Percentiles rank a stretch among this genome's conserved stretches.
Conservation (phyloP, 2,888 invertebrate species). For the Drosophila neutralis region DNA sequence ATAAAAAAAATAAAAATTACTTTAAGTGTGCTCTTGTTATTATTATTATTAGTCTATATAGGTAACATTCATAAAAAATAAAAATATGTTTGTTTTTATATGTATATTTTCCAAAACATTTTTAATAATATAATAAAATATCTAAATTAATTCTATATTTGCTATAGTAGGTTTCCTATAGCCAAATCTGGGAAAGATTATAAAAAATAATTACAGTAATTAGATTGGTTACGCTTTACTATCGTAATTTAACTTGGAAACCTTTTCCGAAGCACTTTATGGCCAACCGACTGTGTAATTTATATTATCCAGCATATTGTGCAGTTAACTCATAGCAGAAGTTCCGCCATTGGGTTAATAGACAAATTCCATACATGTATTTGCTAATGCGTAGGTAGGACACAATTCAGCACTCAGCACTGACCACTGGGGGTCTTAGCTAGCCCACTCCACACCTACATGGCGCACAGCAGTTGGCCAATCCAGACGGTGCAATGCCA, state of each 20-base stretch:
- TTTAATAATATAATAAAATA: neutral
- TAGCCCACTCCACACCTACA: constrained; percentile 72
- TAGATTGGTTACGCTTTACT: neutral
- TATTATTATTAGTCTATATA: neutral
- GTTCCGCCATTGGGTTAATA: constrained; percentile 40
- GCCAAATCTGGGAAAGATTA: neutral
- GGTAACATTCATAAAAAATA: neutral
- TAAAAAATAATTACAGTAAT: neutral
- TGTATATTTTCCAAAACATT: neutral
- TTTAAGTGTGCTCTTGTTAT: neutral
- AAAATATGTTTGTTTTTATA: neutral
- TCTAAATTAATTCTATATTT: neutral
- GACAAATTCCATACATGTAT: constrained; percentile 55
- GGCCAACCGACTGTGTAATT: neutral
- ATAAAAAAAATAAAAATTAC: neutral
- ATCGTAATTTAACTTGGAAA: neutral
- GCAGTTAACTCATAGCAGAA: neutral
- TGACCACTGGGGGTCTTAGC: constrained; percentile 60
- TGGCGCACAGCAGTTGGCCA: constrained; percentile 75
- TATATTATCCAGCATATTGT: constrained; percentile 1
- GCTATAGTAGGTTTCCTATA: neutral
- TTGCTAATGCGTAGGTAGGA: constrained; percentile 56
- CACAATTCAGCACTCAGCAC: constrained; percentile 64
- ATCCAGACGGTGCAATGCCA: constrained; percentile 12
- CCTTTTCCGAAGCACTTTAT: neutral